Evolutionary conservation across 1,140 invertebrate species (phyloP).

Genomic region (Magallana angulata): DNA sequence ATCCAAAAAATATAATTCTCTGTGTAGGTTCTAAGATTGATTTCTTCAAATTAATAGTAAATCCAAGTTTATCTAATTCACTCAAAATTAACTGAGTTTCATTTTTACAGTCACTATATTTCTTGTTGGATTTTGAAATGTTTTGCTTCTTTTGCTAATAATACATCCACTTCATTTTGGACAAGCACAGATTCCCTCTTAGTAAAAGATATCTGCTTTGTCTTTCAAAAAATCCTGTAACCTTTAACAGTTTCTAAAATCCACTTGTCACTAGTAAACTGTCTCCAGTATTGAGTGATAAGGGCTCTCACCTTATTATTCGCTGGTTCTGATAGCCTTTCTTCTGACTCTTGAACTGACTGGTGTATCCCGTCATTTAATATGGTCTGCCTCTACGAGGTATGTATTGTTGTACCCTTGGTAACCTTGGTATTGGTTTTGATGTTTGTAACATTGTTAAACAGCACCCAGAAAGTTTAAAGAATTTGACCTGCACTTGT

Average conservation of each 20-base stretch:
- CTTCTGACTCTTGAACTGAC: not conserved
- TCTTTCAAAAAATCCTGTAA: constrained; percentile 9
- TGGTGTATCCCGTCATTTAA: not conserved
- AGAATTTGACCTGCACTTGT: no score
- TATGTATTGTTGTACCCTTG: not conserved
- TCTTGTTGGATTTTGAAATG: no score
- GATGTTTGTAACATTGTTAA: not conserved
- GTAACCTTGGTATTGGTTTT: not conserved
- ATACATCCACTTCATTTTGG: constrained; percentile 7
- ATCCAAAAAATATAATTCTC: constrained; percentile 7
- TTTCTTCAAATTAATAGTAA: constrained; percentile 31
- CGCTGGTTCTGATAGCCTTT: not conserved
- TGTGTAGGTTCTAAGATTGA: not conserved
- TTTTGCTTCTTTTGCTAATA: constrained; percentile 7
- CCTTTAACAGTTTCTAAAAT: not conserved
- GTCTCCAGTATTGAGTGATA: not conserved
- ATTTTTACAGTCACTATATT: not conserved
- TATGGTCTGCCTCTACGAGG: not conserved
- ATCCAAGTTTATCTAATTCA: not conserved
- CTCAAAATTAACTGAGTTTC: not conserved
- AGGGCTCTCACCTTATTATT: not conserved
- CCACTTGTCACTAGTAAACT: not conserved
- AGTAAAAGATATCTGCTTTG: not conserved
- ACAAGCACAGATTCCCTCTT: not conserved
- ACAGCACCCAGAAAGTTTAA: no score